Evolutionary conservation across 2,888 invertebrate genomes (phyloP), one percentile per base, ranked within the genome.

Genomic region (Lagria hirta): DNA sequence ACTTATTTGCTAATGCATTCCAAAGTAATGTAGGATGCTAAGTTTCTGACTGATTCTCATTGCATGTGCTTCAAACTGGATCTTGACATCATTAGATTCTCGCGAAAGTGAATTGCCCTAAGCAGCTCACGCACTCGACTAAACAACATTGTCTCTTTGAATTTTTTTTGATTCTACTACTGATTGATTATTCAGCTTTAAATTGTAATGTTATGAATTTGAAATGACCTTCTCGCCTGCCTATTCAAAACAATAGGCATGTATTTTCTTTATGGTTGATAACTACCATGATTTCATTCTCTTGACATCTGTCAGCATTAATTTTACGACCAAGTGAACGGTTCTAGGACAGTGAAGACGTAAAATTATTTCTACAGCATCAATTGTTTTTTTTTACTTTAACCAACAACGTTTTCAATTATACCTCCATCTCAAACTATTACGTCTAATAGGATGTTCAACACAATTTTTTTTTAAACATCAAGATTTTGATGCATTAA

Each of bases 81-180:
- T 46, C 42, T 46, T 46, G 46, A 46, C 46, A 46, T 46, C 46
- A 42, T 46, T 46, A 46, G 46, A 46, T 46, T 38, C 46, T 46
- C 46, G 46, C 46, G 46, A 46, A 46, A 46, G 46, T 46, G 46
- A 42, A 46, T 41, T 17, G 46, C 46, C 46, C 4, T 15, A 21
- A 35, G 46, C 44, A 18, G 36, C 46, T 46, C 46, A 46, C 46
- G 46, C 46, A 46, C 46, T 14, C 32, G 32, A 42, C 46, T 41
- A 36, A 42, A 42, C 46, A 41, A 46, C 46, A 46, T 46, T 46
- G 46, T 46, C 46, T 46, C 43, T 46, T 42, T 41, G 33, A 27
- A 32, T 41, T 46, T n/a, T 42, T 42, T 41, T 45, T 35, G 13
- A 34, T 36, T 46, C 30, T 27, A 38, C 36, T 32, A 36, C 41